These are phyloP conservation scores for Drosophila ironensis DNA, from an alignment of 1,140 invertebrate genomes.

Conservation along the genomic window DNA sequence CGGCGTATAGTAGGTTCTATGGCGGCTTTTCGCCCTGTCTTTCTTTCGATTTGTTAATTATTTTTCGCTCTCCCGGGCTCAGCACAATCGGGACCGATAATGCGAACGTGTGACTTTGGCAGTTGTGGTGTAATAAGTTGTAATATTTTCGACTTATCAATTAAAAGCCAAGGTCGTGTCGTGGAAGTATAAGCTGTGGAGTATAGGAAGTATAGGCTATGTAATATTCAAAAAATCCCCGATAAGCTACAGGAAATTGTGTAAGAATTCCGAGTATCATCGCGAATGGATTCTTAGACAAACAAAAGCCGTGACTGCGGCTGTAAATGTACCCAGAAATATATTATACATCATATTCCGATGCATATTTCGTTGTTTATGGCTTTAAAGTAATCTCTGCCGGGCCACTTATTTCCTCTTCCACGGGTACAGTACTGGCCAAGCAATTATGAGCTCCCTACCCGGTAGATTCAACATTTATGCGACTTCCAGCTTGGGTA, in stretches of 20 bases:
- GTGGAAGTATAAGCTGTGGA: background rate
- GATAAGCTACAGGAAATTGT: too few species aligned
- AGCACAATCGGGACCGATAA: too few species aligned
- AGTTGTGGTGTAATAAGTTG: background rate
- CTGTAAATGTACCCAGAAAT: too few species aligned
- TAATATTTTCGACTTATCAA: background rate
- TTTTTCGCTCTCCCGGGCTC: too few species aligned
- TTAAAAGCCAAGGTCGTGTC: background rate
- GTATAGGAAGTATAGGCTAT: too few species aligned
- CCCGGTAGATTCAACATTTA: background rate
- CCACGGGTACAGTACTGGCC: too few species aligned
- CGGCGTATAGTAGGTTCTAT: too few species aligned
- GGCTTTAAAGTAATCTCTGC: background rate
- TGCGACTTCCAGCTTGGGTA: background rate
- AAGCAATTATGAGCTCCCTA: background rate
- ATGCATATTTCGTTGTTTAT: background rate
- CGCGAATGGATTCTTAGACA: too few species aligned
- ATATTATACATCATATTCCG: background rate
- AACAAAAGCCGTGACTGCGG: too few species aligned
- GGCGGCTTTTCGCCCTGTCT: slow-evolving; percentile 5
- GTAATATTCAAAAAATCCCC: too few species aligned
- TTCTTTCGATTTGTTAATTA: background rate
- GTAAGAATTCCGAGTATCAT: too few species aligned
- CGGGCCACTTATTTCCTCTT: background rate
- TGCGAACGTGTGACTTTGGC: background rate